Evolutionary conservation across 2,113 vertebrate species (phyloP), one percentile per base, ranked within the genome.

Genomic region (Amblyopsis rosae): DNA sequence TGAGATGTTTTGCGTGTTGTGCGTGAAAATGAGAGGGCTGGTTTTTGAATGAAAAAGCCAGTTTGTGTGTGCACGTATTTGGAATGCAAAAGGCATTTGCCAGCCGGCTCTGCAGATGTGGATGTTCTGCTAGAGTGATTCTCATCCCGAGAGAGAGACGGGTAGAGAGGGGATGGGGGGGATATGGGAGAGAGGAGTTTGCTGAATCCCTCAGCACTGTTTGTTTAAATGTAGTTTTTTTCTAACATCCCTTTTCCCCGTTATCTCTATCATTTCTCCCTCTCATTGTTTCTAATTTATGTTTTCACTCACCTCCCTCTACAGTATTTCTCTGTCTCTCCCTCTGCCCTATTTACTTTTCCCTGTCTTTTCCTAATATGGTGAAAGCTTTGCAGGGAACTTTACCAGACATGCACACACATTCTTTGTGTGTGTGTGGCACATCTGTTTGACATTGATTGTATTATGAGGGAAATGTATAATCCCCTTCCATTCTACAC

Each of bases 121-220:
- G 58, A 75, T 81, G 77, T 84, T 81, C 70, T 81, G 73, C 80
- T 11, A 71, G 73, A 88, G 70, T 85, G 76, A 80, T 67, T 84
- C 60, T 76, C 67, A 65, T 72, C 59, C 58, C 70, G 62, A n/a
- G 46, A 61, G 74, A 74, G 13, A 45, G 66, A 47, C 19, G 41
- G 67, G 55, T 17, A 48, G 67, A 55, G 57, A 59, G 62, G 56
- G 59, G 10, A 54, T 56, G 70, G 35, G 58, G 70, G 48, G 69
- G 48, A 67, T 68, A 64, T 41, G 66, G 76, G 70, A 19, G 19
- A 19, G 19, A 19, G 0, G 19, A 19, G 19, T 19, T 63, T 51
- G 59, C 75, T 73, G 49, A 69, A 74, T 62, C 59, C 60, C 62
- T 68, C 12, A 45, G 57, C 70, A 66, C 68, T 75, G 76, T 79